Evolutionary conservation across 2,888 invertebrate species (phyloP).

Genomic region (Agriopis aurantiaria): DNA sequence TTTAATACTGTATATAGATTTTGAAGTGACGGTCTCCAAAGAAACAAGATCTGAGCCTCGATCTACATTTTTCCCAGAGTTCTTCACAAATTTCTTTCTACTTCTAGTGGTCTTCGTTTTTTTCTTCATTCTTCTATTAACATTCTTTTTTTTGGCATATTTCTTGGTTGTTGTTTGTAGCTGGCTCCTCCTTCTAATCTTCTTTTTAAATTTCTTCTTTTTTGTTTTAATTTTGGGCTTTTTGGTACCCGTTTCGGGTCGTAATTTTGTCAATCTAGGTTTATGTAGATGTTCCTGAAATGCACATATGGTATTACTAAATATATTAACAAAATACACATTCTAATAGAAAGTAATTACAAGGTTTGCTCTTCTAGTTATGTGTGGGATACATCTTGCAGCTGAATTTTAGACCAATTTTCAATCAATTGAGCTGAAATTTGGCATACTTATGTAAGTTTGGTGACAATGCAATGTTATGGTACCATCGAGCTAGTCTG

Average conservation of each 20-base stretch:
- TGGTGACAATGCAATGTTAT: no score
- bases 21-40: neutral
- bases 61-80: neutral
- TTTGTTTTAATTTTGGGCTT: conserved; percentile 1
- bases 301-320: neutral
- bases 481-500: no score
- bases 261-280: neutral
- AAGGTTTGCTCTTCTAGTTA: no score
- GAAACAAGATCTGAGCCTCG: neutral
- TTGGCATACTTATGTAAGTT: no score
- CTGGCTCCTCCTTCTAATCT: neutral
- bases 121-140: neutral
- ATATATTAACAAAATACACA: no score
- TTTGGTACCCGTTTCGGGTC: neutral
- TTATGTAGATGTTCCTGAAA: neutral
- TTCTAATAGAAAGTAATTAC: no score
- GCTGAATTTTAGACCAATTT: no score
- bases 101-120: neutral
- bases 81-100: conserved; percentile 7
- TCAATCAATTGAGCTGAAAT: no score
- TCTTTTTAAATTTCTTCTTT: conserved; percentile 5
- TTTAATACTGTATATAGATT: neutral
- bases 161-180: neutral
- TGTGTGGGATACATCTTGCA: no score
- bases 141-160: neutral